These are phyloP conservation scores for Perognathus longimembris DNA, from an alignment of 2,113 vertebrate genomes.

Conservation along the genomic window DNA sequence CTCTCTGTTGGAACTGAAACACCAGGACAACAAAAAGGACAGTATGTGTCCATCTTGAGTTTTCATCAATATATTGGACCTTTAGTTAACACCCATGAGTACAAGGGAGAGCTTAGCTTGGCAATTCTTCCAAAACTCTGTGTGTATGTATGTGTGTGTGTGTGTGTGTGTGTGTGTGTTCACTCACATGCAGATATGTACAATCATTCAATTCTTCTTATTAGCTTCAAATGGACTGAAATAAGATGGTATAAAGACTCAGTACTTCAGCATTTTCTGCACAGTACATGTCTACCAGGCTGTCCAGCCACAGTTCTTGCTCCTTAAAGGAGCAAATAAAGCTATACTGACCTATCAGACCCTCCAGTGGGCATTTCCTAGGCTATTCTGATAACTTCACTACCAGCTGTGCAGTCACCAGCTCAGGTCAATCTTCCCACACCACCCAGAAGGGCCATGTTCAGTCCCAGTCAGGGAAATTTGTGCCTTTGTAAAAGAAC, in stretches of 20 bases:
- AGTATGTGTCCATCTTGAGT: not conserved
- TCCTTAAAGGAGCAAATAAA: not conserved
- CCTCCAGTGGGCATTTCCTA: not conserved
- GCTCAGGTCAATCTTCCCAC: slow-evolving; percentile 56
- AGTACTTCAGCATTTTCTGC: not conserved
- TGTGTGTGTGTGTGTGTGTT: fast-evolving
- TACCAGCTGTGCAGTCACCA: slow-evolving; percentile 3
- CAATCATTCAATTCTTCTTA: not conserved
- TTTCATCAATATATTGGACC: not conserved
- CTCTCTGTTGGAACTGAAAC: not conserved
- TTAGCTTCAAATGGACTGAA: slow-evolving; percentile 49
- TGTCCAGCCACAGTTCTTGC: not conserved
- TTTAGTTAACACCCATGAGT: not conserved
- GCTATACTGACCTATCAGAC: not conserved
- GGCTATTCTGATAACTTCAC: slow-evolving; percentile 24
- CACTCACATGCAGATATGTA: not conserved
- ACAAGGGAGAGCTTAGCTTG: not conserved
- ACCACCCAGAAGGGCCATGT: slow-evolving; percentile 41
- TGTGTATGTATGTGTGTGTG: fast-evolving
- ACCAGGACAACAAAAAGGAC: not conserved
- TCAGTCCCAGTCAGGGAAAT: slow-evolving; percentile 34
- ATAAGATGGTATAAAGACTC: not conserved
- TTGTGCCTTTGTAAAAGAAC: slow-evolving; percentile 58
- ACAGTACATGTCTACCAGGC: not conserved
- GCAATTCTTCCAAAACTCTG: not conserved